Evolutionary conservation across 1,140 invertebrate species (phyloP).

Genomic region (Lepidotrigona ventralis): DNA sequence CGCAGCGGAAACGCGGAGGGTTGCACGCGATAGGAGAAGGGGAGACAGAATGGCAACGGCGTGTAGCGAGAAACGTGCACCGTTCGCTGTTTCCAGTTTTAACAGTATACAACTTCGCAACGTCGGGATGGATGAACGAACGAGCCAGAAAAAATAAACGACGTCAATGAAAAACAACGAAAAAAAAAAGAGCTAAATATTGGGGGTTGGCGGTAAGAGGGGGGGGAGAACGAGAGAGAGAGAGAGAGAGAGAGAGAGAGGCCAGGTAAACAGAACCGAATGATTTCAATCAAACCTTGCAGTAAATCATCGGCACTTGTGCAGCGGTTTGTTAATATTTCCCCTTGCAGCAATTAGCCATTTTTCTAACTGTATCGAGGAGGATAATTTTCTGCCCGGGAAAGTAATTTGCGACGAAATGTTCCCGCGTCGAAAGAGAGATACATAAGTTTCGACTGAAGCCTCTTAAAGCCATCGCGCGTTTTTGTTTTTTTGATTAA

Average conservation of each 20-base stretch:
- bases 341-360: constrained; percentile 71
- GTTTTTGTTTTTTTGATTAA: not conserved
- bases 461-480: no score
- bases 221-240: not conserved
- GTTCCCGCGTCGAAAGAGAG: not conserved
- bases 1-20: constrained; percentile 44
- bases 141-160: constrained; percentile 58
- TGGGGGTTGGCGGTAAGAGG: constrained; percentile 39
- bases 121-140: constrained; percentile 55
- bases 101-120: constrained; percentile 60
- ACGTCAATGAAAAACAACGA: constrained; percentile 47
- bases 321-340: constrained; percentile 69
- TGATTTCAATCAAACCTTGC: constrained; percentile 76
- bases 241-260: constrained; percentile 33
- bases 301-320: constrained; percentile 73
- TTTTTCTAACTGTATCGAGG: constrained; percentile 43
- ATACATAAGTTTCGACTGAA: no score
- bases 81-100: constrained; percentile 66
- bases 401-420: constrained; percentile 21
- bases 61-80: constrained; percentile 58
- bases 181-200: constrained; percentile 55
- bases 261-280: constrained; percentile 65
- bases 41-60: constrained; percentile 21
- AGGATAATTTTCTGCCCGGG: constrained; percentile 27
- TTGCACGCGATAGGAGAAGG: constrained; percentile 38